phyloP scores from a whole-genome alignment of 2,797 vertebrate genomes.

The Discoglossus pictus region DNA sequence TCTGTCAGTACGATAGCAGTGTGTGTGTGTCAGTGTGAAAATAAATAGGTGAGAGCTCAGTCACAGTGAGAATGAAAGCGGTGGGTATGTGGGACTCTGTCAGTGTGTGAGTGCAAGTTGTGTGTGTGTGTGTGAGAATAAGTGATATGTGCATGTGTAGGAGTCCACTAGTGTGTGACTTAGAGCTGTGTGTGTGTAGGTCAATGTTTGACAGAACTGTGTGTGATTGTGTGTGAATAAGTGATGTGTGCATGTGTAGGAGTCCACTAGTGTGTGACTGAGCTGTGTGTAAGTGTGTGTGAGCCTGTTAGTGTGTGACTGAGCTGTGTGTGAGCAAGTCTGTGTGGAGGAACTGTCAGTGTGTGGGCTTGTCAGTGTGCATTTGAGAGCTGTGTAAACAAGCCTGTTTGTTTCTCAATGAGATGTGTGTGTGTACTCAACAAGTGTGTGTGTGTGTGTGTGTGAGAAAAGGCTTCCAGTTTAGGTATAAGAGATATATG shows the following conservation, averaged over 20 bases:
- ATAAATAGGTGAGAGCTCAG: too few species aligned
- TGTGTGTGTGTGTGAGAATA: too few species aligned
- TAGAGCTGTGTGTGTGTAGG: too few species aligned
- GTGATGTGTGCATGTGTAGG: slow-evolving; percentile 1
- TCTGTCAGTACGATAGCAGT: background rate
- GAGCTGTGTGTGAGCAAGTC: slow-evolving; percentile 13
- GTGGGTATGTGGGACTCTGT: too few species aligned
- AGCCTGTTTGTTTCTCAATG: too few species aligned
- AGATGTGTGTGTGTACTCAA: slow-evolving; percentile 9
- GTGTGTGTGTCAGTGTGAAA: too few species aligned
- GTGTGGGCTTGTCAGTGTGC: slow-evolving; percentile 15
- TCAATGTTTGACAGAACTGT: background rate
- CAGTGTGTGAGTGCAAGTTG: too few species aligned
- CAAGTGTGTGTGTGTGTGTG: background rate
- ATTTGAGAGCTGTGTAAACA: too few species aligned
- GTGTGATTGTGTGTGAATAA: background rate
- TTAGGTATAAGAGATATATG: background rate
- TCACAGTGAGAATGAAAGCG: too few species aligned
- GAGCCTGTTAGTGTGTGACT: background rate
- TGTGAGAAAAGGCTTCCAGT: background rate
- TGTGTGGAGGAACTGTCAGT: too few species aligned
- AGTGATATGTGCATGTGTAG: background rate
- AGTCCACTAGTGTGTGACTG: background rate
- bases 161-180: too few species aligned
- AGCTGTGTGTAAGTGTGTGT: background rate